Evolutionary conservation across 2,888 invertebrate species (phyloP).

Genomic region (Choreutis nemorana): DNA sequence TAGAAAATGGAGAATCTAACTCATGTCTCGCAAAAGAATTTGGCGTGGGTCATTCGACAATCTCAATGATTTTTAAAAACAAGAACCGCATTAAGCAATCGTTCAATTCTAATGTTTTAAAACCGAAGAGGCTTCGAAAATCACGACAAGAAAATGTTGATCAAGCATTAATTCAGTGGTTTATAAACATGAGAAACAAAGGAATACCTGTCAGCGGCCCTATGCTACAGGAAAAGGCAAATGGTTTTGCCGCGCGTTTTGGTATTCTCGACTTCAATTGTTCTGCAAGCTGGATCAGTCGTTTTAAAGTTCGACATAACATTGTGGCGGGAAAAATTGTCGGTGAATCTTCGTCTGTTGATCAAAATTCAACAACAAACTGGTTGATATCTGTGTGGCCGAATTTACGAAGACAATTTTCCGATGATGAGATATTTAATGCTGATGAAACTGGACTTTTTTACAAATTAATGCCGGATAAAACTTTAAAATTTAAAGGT

Average conservation of each 20-base stretch:
- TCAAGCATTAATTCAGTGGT: constrained; percentile 2
- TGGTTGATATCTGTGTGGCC: constrained; percentile 4
- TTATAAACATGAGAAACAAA: background rate
- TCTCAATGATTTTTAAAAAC: constrained; percentile 10
- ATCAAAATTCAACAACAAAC: constrained; percentile 4
- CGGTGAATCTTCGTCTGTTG: constrained; percentile 1
- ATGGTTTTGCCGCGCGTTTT: constrained; percentile 4
- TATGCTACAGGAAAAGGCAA: constrained; percentile 1
- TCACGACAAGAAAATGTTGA: constrained; percentile 2
- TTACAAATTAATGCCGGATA: constrained; percentile 9
- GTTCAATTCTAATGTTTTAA: constrained; percentile 5
- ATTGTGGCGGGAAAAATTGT: constrained; percentile 4
- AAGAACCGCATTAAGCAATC: constrained; percentile 3
- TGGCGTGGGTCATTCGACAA: constrained; percentile 9
- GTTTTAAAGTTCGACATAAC: constrained; percentile 6
- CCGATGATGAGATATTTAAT: constrained; percentile 8
- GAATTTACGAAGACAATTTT: constrained; percentile 2
- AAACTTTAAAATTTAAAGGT: constrained; percentile 6
- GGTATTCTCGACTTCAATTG: constrained; percentile 3
- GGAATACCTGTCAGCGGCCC: background rate
- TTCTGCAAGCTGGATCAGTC: constrained; percentile 7
- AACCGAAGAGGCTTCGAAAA: constrained; percentile 3
- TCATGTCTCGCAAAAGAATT: constrained; percentile 7
- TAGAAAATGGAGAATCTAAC: constrained; percentile 4
- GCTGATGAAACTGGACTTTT: constrained; percentile 16